Base-by-base conservation (phyloP, 53 echinoderm and acorn worm genomes). In the Patiria pectinifera region DNA sequence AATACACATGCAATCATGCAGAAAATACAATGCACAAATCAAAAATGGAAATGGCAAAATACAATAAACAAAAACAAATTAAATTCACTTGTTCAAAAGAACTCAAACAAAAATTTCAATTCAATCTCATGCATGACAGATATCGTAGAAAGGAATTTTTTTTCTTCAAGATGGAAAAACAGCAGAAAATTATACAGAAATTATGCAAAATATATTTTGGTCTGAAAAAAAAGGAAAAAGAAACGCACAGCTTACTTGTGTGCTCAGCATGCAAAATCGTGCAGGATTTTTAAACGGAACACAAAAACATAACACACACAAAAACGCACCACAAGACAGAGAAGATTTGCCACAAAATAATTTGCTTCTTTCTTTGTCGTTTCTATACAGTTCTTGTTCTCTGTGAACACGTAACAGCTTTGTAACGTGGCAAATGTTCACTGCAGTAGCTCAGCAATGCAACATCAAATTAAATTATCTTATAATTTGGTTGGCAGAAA, bases 81-180 rank as follows among this genome's bases (percentile, higher is more conserved):
- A 60, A 23, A 86, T 9, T 66, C 16, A 4, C 43, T 43, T 53
- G 53, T 53, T 53, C 53, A 53, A 53, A 53, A 53, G 1, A 75
- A 86, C 13, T 46, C 21, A 45, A 60, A 77, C 0, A 48, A 81
- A 66, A 66, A 66, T 48, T 10, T 78, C 78, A 90, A 48, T 19
- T 69, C 90, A 90, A 90, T 90, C 90, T 81, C 90, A 80, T 90
- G 90, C 90, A 90, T 90, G 90, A 46, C 59, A 53, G 72, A 81
- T 77, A 59, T 46, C 12, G 9, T 2, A 76, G 19, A 87, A 87
- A 44, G 43, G 43, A 48, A 49, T 22, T 48, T 16, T 86, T 46
- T 46, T 9, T 18, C 19, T 11, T 72, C 25, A 16, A 21, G 22
- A 86, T 44, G 61, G 21, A 66, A 85, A 66, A 16, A 85, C 43